Conservation (phyloP, 2,888 invertebrate genomes). For the Autographa gamma region DNA sequence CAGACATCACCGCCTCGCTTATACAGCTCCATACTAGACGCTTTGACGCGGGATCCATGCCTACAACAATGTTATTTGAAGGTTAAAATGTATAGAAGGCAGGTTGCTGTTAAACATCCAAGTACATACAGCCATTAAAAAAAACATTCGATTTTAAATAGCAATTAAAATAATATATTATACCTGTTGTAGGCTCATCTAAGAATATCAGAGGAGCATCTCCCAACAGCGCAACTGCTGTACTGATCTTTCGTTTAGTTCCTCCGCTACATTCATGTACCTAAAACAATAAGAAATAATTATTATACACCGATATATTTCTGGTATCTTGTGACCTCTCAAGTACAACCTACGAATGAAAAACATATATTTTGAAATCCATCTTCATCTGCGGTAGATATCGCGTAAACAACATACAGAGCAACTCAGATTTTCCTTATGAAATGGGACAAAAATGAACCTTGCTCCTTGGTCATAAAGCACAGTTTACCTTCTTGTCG, state of each 20-base stretch:
- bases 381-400: too few relatives aligned
- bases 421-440: too few relatives aligned
- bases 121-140: too few relatives aligned
- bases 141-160: too few relatives aligned
- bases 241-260: constrained; percentile 93
- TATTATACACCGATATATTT: too few relatives aligned
- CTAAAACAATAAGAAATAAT: constrained; percentile 59
- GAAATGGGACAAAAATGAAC: neutral
- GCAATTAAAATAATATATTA: too few relatives aligned
- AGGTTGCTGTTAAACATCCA: too few relatives aligned
- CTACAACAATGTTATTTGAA: constrained; percentile 65
- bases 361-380: too few relatives aligned
- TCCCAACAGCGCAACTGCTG: constrained; percentile 92
- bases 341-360: too few relatives aligned
- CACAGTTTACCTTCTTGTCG: constrained; percentile 83
- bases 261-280: constrained; percentile 91
- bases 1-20: constrained; percentile 86
- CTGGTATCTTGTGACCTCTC: too few relatives aligned
- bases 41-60: constrained; percentile 95
- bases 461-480: neutral
- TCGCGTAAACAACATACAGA: too few relatives aligned
- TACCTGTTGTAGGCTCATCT: constrained; percentile 91
- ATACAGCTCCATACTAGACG: constrained; percentile 94
- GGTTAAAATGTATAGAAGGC: too few relatives aligned
- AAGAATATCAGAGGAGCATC: constrained; percentile 91